Base-by-base conservation (phyloP, 2,888 invertebrate genomes). In the Stenichneumon culpator region DNA sequence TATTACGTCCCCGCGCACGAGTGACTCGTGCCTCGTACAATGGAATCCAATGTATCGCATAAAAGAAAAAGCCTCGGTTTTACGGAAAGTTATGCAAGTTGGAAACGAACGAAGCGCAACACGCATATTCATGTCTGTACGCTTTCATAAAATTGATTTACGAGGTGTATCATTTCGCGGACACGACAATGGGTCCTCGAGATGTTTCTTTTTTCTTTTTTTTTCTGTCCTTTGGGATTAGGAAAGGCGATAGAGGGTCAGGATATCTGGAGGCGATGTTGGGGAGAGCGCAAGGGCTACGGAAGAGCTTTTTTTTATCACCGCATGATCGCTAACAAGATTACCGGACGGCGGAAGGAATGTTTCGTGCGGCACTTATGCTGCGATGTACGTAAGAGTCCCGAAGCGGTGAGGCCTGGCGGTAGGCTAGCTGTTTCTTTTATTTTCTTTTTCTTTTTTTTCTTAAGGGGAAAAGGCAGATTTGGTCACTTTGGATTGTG, bases 81-180 rank as follows among this genome's bases (percentile, higher is more conserved):
- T 5, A 25, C 60, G 16, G 47, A 36, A 32, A 47, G 77, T 85
- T 85, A 72, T 82, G 79, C 82, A 73, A 79, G 63, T 50, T 44
- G 16, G 74, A 67, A 54, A 79, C 50, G 39, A n/a, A 32, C 16
- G 72, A 79, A 69, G 63, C 68, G n/a, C 82, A 74, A 79, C 75
- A 82, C 75, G 72, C 79, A 32, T 79, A 60, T 72, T 22, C 63
- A 16, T 54, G 39, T 69, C 47, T 47, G 11, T 47, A 16, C 25
- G 70, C 32, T 50, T 67, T 36, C 19, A 60, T 79, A 28, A 75
- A 75, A 73, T 79, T 79, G 75, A 85, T 75, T 75, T 82, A 79
- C 68, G 67, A 73, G 69, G 65, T 54, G 32, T 77, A 82, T 82
- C 75, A 52, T 50, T 52, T 52, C 32, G 39, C 57, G 52, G 68